These are phyloP conservation scores for Zeuzera pyrina DNA, from an alignment of 2,888 invertebrate genomes.

Conservation along the genomic window DNA sequence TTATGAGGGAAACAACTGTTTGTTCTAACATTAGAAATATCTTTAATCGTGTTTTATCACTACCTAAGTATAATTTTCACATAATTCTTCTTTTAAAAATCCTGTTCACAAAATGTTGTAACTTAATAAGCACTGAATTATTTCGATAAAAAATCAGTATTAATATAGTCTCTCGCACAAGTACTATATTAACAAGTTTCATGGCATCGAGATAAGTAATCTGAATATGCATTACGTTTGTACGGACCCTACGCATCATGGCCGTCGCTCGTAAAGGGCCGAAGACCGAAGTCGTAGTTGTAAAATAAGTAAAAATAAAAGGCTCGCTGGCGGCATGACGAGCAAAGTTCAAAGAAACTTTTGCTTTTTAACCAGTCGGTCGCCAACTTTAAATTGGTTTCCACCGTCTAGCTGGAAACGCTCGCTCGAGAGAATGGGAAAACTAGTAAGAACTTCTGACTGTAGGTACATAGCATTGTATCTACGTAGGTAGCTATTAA, in stretches of 20 bases:
- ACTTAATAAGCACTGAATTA: no score
- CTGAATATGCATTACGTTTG: conserved; percentile 1
- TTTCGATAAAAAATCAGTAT: conserved; percentile 3
- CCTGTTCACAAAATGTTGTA: no score
- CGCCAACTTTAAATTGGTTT: conserved; percentile 67
- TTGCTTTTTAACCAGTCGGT: conserved; percentile 64
- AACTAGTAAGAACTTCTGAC: conserved; percentile 37
- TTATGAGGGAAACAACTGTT: no score
- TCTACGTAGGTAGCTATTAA: neutral
- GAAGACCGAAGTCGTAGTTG: no score
- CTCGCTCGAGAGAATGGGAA: conserved; percentile 33
- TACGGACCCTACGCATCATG: conserved; percentile 37
- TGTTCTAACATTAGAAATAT: no score
- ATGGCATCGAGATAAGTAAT: neutral
- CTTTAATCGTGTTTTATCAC: no score
- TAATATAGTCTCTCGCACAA: neutral
- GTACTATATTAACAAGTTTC: conserved; percentile 1
- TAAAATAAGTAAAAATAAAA: conserved; percentile 57
- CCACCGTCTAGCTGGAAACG: conserved; percentile 37
- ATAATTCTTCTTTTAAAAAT: no score
- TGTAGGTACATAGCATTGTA: neutral
- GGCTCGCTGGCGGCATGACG: conserved; percentile 37
- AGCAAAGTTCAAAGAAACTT: conserved; percentile 54
- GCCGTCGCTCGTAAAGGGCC: conserved; percentile 46
- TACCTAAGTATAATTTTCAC: no score